Evolutionary conservation across 2,888 invertebrate genomes (phyloP), one percentile per base, ranked within the genome.

Genomic region (Hyposoter didymator): DNA sequence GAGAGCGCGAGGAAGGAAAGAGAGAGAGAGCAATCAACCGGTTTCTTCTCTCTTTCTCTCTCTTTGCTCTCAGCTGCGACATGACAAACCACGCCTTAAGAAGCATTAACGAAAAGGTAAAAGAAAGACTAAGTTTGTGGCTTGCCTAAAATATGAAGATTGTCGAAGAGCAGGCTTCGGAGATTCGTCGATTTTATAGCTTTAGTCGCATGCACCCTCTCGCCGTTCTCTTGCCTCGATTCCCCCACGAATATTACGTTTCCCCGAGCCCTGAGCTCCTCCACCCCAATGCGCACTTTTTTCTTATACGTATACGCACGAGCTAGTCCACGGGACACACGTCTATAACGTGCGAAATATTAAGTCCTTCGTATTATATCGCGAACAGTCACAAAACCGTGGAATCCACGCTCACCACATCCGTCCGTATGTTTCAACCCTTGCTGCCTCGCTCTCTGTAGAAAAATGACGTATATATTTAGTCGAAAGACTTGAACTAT

Each of bases 21-120:
- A 69, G 82, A 75, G 78, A 43, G 8, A 69, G 45, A 69, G 14
- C 12, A 19, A 66, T 45, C 70, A 85, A 85, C 85, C 85, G 85
- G 85, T 85, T 85, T 84, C 32, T 73, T n/a, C 72, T 80, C 59
- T 64, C 47, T 69, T 22, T 67, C 35, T 70, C 49, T 79, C n/a
- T 72, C 22, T 72, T 5, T 19, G 8, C 45, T 55, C 45, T 45
- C 55, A 70, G 49, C 49, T 52, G 49, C 74, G 39, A 47, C 55
- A 67, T 45, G 76, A 81, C 74, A 81, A 80, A 84, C 86, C 86
- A 83, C 86, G 86, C 83, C 82, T 85, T 78, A 70, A 28, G 64
- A 67, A 55, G 62, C 69, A 72, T 75, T 47, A 47, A 74, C 75
- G n/a, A 69, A 47, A 76, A 76, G 19, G 49, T n/a, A 45, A 74